Evolutionary conservation across 2,888 invertebrate species (phyloP).

Genomic region (Lampropteryx suffumata): DNA sequence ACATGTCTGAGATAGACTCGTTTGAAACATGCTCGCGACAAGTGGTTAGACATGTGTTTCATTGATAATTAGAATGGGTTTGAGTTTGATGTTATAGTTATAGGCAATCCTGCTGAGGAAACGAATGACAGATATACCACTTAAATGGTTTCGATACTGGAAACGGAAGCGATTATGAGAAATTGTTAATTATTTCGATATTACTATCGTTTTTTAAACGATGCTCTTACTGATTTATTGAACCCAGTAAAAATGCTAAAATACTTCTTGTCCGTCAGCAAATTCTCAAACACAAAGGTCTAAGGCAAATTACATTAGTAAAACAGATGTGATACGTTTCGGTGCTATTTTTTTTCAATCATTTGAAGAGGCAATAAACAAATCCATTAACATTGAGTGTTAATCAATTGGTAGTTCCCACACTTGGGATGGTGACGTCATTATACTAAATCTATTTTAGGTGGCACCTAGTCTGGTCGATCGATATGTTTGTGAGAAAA

Average conservation of each 20-base stretch:
- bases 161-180: conserved; percentile 4
- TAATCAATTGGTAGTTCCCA: conserved; percentile 63
- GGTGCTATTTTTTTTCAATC: conserved; percentile 24
- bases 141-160: not conserved
- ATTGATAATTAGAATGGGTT: conserved; percentile 18
- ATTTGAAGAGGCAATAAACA: conserved; percentile 45
- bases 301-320: conserved; percentile 7
- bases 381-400: conserved; percentile 49
- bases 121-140: not conserved
- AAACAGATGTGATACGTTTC: conserved; percentile 25
- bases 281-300: too few species aligned
- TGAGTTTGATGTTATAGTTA: not conserved
- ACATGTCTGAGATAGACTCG: conserved; percentile 30
- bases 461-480: conserved; percentile 29
- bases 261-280: too few species aligned
- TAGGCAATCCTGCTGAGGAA: conserved; percentile 4
- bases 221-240: too few species aligned
- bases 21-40: conserved; percentile 14
- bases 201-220: not conserved
- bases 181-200: not conserved
- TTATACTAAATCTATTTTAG: conserved; percentile 37
- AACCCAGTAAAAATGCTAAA: too few species aligned
- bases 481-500: conserved; percentile 24
- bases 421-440: conserved; percentile 51
- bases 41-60: conserved; percentile 31